A percentile compares a stretch with the other conserved stretches of the same genome.
Conservation (phyloP, 2,113 vertebrate genomes). For the Larimichthys crocea region DNA sequence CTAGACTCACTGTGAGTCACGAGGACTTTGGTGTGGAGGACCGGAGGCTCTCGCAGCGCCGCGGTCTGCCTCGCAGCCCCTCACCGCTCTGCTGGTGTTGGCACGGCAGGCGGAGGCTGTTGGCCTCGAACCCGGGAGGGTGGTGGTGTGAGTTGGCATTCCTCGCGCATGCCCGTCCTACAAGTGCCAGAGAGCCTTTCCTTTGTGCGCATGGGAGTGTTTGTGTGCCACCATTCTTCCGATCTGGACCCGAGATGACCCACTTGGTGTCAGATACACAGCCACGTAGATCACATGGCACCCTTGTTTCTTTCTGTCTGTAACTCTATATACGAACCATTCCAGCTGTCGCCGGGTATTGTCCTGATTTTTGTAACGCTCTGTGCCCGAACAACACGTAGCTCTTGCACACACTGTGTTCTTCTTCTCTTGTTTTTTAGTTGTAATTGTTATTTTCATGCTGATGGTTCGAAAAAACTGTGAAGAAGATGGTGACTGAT, state of each 20-base stretch:
- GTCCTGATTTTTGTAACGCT: not conserved
- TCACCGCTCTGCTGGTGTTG: constrained; percentile 19
- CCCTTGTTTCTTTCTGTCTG: not conserved
- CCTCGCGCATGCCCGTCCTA: constrained; percentile 43
- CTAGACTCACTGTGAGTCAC: constrained; percentile 16
- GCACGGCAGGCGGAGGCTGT: constrained; percentile 10
- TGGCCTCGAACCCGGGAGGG: not conserved
- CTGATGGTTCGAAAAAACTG: constrained; percentile 48
- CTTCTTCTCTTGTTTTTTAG: constrained; percentile 22
- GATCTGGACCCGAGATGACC: constrained; percentile 32
- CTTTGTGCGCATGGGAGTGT: constrained; percentile 18
- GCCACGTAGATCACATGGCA: not conserved
- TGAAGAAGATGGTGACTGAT: constrained; percentile 46
- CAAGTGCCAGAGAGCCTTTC: constrained; percentile 48
- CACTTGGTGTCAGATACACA: not conserved
- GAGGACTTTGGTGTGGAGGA: not conserved
- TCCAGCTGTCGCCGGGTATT: not conserved
- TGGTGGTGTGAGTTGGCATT: constrained; percentile 38
- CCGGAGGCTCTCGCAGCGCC: no score
- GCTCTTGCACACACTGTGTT: constrained; percentile 30
- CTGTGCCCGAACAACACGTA: constrained; percentile 20
- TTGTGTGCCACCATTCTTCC: constrained; percentile 2
- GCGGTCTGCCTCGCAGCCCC: not conserved
- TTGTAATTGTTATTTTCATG: constrained; percentile 33
- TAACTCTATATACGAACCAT: constrained; percentile 18